phyloP scores from a whole-genome alignment of 2,888 invertebrate species.

The Spilosoma lubricipeda region DNA sequence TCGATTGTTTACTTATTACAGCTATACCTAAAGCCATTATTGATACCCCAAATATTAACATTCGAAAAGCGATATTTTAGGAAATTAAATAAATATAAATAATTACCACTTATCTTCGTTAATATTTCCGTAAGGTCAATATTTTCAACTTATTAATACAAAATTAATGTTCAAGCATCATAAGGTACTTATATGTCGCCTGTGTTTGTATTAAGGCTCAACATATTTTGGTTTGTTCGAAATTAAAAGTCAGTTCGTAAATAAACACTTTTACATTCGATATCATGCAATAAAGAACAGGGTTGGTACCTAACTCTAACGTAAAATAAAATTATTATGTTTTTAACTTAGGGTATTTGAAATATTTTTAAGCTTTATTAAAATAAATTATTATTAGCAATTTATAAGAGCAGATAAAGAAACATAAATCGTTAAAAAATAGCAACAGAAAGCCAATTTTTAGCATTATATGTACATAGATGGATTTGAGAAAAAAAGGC shows the following conservation, averaged over 20 bases:
- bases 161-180: slow-evolving; percentile 42
- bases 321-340: too few relatives aligned
- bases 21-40: background rate
- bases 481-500: background rate
- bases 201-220: slow-evolving; percentile 45
- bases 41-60: background rate
- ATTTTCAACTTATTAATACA: slow-evolving; percentile 25
- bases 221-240: slow-evolving; percentile 52
- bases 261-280: slow-evolving; percentile 60
- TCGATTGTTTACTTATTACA: background rate
- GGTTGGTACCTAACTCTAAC: slow-evolving; percentile 34
- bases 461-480: background rate
- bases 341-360: background rate
- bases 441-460: background rate
- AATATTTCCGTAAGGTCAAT: slow-evolving; percentile 22
- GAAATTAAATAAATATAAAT: background rate
- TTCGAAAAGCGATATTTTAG: background rate
- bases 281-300: slow-evolving; percentile 53
- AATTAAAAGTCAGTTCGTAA: slow-evolving; percentile 53
- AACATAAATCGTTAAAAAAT: background rate
- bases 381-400: background rate
- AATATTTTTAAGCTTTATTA: background rate
- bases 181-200: slow-evolving; percentile 34
- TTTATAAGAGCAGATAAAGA: background rate
- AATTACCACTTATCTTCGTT: slow-evolving; percentile 19